Conservation (phyloP, 2,888 invertebrate genomes). For the Choreutis nemorana region DNA sequence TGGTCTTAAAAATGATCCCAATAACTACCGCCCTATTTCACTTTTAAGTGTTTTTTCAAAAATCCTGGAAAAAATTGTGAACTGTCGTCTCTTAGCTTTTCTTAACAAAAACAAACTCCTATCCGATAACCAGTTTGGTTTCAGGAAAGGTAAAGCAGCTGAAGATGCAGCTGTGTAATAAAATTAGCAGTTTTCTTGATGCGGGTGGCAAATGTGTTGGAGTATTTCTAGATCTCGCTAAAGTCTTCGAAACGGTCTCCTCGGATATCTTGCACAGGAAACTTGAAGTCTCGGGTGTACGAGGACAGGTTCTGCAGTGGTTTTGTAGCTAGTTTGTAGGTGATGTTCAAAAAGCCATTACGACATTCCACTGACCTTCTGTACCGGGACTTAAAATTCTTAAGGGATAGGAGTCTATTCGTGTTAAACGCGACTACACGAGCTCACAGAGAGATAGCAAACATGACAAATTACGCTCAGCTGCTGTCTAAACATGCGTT, state of each 20-base stretch:
- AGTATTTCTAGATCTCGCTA: constrained; percentile 1
- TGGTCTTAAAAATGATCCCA: neutral
- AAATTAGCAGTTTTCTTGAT: neutral
- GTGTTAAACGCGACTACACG: too few species aligned
- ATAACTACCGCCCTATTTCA: constrained; percentile 1
- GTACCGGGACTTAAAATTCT: too few species aligned
- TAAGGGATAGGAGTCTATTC: too few species aligned
- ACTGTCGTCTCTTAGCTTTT: neutral
- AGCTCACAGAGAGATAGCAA: too few species aligned
- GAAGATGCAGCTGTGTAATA: neutral
- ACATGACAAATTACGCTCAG: too few species aligned
- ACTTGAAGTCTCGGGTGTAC: too few species aligned
- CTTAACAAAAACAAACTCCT: neutral
- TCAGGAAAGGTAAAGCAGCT: constrained; percentile 1
- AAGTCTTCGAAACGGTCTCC: neutral
- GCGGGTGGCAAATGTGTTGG: neutral
- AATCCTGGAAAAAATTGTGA: constrained; percentile 1
- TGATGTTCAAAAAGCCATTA: too few species aligned
- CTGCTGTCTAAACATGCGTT: too few species aligned
- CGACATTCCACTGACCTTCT: too few species aligned
- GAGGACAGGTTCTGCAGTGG: neutral
- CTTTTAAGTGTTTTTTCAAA: too few species aligned
- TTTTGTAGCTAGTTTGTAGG: too few species aligned
- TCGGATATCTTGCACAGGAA: too few species aligned
- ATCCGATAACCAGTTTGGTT: neutral